Conservation (phyloP, 1,140 invertebrate genomes). For the Capitella teleta region DNA sequence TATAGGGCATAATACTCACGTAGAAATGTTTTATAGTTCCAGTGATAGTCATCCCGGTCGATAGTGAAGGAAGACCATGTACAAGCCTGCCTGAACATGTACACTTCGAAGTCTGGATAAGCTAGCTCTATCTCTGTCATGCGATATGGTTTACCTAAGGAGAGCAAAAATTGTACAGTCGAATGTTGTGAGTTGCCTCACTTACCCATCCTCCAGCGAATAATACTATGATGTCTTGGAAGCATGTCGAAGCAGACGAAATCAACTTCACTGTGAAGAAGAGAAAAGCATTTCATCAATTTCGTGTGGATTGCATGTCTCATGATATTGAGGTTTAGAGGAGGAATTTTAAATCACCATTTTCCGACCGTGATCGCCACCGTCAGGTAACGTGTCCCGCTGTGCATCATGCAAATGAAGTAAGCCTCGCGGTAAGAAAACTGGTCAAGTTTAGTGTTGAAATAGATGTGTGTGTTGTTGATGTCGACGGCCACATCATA, state of each 20-base stretch:
- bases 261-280: slow-evolving; percentile 78
- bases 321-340: neutral
- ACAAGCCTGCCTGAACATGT: slow-evolving; percentile 35
- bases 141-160: slow-evolving; percentile 32
- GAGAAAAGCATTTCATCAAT: neutral
- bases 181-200: too few relatives aligned
- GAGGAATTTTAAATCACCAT: slow-evolving; percentile 51
- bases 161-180: neutral
- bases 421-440: slow-evolving; percentile 65
- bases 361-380: slow-evolving; percentile 87
- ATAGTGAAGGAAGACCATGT: slow-evolving; percentile 39
- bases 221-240: slow-evolving; percentile 88
- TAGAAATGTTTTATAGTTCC: slow-evolving; percentile 38
- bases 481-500: slow-evolving; percentile 79
- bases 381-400: slow-evolving; percentile 82
- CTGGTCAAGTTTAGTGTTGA: slow-evolving; percentile 75
- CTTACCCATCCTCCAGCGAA: slow-evolving; percentile 77
- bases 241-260: slow-evolving; percentile 95
- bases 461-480: slow-evolving; percentile 87
- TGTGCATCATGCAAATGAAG: slow-evolving; percentile 81
- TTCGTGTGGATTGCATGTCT: neutral
- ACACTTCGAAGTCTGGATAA: slow-evolving; percentile 20
- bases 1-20: slow-evolving; percentile 22
- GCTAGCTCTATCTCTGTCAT: slow-evolving; percentile 19
- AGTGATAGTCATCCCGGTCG: slow-evolving; percentile 28